Evolutionary conservation across 2,113 vertebrate species (phyloP).

Genomic region (Psilopsiagon aurifrons): DNA sequence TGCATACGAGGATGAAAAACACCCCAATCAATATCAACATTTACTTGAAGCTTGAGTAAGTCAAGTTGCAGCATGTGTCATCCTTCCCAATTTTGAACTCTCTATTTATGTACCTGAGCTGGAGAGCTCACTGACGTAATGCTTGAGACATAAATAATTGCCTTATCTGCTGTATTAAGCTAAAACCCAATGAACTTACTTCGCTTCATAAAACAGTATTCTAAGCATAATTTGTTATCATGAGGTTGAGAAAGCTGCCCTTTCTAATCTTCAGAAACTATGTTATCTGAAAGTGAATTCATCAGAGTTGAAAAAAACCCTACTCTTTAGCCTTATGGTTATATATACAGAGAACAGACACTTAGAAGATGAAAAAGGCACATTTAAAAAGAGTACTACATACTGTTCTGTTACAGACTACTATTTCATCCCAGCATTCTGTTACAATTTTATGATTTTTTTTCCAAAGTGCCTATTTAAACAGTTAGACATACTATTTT

Average conservation of each 20-base stretch:
- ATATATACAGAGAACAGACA: background rate
- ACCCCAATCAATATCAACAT: background rate
- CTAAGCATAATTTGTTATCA: background rate
- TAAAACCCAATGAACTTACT: background rate
- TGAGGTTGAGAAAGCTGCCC: background rate
- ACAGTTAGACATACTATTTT: background rate
- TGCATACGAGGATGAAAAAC: background rate
- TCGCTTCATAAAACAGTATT: background rate
- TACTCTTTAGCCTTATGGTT: background rate
- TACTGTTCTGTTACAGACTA: background rate
- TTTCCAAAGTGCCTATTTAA: background rate
- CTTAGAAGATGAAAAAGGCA: background rate
- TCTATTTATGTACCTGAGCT: background rate
- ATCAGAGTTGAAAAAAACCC: background rate
- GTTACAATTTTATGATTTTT: background rate
- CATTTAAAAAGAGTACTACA: background rate
- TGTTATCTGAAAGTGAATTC: background rate
- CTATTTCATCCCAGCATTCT: background rate
- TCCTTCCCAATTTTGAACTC: background rate
- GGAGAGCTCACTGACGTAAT: background rate
- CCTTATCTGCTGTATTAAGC: background rate
- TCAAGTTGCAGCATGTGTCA: background rate
- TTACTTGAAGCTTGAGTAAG: background rate
- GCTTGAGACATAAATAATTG: background rate
- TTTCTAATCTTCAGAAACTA: background rate